Evolutionary conservation across 2,888 invertebrate genomes (phyloP), one percentile per base, ranked within the genome.

Genomic region (Acanthacorydalis orientalis): DNA sequence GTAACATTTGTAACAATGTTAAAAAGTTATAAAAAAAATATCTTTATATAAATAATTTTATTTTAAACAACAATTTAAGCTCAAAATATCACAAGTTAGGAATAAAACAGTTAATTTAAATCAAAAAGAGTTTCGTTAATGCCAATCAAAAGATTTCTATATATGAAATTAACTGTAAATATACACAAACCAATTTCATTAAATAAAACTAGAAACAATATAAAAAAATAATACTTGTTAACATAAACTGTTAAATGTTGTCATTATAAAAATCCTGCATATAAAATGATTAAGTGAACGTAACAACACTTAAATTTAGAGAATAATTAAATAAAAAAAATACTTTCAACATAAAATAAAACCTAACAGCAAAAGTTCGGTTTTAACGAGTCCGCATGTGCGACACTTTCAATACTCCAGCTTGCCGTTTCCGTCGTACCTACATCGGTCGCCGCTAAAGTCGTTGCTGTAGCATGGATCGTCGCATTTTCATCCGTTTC

Each of bases 351-450:
- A n/a, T n/a, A 35, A 35, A 43, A 12, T 12, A 1, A 34, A 4
- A 37, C 57, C 59, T 67, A 78, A 60, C 78, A 83, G 57, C 83
- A 83, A 65, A 76, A 70, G 42, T 64, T 64, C 3, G 67, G 69
- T 33, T 63, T 70, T 57, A 79, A 78, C 37, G 69, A 63, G 51
- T 78, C 76, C 0, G 79, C 84, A 56, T 80, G 76, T 0, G 83
- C 83, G 48, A 83, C 77, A 55, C 73, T 75, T 52, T 70, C 70
- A 49, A 77, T 75, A 53, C 75, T 75, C 72, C 78, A 73, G 1
- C 78, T 74, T 0, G 78, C 74, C 1, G 72, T 68, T 56, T 81
- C 81, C 43, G 78, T 72, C 8, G 72, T 74, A 0, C 78, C 80
- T 1, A 70, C 70, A 50, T 75, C 78, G 0, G 77, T 78, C 0